phyloP scores from a whole-genome alignment of 2,888 invertebrate genomes.

The Oxytorus armatus region DNA sequence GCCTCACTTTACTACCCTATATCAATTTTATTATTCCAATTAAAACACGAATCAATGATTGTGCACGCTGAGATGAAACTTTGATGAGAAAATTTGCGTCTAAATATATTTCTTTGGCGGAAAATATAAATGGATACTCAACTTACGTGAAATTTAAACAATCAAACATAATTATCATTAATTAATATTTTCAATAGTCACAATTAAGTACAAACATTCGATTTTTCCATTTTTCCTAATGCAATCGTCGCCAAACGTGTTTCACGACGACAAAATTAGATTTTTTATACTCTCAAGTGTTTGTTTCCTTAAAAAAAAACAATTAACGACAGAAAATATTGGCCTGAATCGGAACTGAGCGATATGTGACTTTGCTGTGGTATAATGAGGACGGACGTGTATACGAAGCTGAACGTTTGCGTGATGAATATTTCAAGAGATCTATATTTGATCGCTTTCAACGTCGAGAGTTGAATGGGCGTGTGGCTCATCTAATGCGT shows the following conservation, averaged over 20 bases:
- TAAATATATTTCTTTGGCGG: too few species aligned
- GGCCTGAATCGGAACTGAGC: too few species aligned
- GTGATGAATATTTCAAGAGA: conserved; percentile 70
- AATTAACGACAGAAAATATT: too few species aligned
- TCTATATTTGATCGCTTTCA: conserved; percentile 81
- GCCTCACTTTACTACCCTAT: conserved; percentile 18
- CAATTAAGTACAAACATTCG: too few species aligned
- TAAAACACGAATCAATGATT: conserved; percentile 11
- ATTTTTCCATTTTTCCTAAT: background rate
- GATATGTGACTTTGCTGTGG: background rate
- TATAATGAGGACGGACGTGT: conserved; percentile 36
- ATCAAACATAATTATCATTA: too few species aligned
- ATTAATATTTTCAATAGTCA: too few species aligned
- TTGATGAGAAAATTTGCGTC: background rate
- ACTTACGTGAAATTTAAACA: too few species aligned
- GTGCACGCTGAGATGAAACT: background rate
- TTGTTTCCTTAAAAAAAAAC: too few species aligned
- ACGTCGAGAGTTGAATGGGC: conserved; percentile 77
- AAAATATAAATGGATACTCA: too few species aligned
- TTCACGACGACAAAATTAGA: too few species aligned
- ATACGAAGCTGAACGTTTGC: conserved; percentile 53
- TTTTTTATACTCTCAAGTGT: too few species aligned
- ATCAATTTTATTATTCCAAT: conserved; percentile 9
- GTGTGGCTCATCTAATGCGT: conserved; percentile 76
- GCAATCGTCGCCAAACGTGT: too few species aligned